Conservation (phyloP, 92 coral and sea anemone species). For the Galaxea fascicularis region DNA sequence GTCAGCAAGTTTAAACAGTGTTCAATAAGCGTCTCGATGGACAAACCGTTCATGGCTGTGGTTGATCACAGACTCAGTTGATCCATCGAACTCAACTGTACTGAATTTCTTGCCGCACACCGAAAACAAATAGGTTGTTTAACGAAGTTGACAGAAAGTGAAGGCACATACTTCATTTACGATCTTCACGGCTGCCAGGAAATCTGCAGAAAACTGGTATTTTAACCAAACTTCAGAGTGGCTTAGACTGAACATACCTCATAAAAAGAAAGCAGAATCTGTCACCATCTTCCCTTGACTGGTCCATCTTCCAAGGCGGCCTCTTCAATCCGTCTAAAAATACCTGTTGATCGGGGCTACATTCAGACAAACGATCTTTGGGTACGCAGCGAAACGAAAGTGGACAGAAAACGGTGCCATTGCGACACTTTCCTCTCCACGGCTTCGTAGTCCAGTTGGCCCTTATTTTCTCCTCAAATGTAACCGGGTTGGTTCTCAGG, state of each 20-base stretch:
- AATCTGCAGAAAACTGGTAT: neutral
- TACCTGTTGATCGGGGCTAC: constrained; percentile 7
- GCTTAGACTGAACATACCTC: constrained; percentile 6
- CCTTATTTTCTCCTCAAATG: constrained; percentile 7
- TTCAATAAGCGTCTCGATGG: too few relatives aligned
- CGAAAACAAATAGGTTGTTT: too few relatives aligned
- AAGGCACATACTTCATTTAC: too few relatives aligned
- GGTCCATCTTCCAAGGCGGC: constrained; percentile 26
- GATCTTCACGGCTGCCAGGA: too few relatives aligned
- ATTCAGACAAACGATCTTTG: neutral
- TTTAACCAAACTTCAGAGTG: neutral
- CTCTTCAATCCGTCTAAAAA: neutral
- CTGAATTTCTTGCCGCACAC: too few relatives aligned
- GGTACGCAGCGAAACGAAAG: constrained; percentile 14
- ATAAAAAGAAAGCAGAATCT: constrained; percentile 20
- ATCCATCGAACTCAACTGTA: too few relatives aligned
- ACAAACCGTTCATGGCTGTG: too few relatives aligned
- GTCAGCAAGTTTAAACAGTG: too few relatives aligned
- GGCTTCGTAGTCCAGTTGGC: neutral
- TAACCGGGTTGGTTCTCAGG: constrained; percentile 3
- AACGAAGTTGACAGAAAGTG: too few relatives aligned
- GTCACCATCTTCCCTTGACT: neutral
- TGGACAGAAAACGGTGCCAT: constrained; percentile 19
- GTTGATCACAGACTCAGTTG: too few relatives aligned
- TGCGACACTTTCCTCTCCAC: neutral